phyloP scores from a whole-genome alignment of 1,140 invertebrate genomes.

The Parasteatoda tepidariorum region DNA sequence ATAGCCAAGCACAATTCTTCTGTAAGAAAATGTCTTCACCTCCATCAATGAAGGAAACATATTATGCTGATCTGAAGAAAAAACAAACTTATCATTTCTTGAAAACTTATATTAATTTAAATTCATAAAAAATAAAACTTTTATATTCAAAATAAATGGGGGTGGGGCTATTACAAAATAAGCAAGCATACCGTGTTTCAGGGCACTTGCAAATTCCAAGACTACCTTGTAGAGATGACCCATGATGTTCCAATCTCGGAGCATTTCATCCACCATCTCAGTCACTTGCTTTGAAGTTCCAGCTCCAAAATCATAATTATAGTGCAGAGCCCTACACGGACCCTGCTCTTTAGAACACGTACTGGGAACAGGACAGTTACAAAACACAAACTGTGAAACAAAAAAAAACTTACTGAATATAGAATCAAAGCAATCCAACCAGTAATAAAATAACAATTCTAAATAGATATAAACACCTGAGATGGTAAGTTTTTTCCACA shows the following conservation, averaged over 20 bases:
- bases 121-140: not conserved
- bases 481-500: not conserved
- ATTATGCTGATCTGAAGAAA: constrained; percentile 51
- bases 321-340: constrained; percentile 84
- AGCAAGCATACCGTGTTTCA: constrained; percentile 72
- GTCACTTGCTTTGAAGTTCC: constrained; percentile 72
- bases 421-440: not conserved
- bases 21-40: constrained; percentile 87
- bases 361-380: constrained; percentile 83
- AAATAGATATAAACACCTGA: not conserved
- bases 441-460: not conserved
- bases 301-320: constrained; percentile 84
- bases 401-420: constrained; percentile 11
- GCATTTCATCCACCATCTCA: constrained; percentile 83
- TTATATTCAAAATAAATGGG: not conserved
- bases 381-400: constrained; percentile 79
- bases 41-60: constrained; percentile 66
- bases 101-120: not conserved
- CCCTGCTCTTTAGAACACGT: constrained; percentile 77
- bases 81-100: not conserved
- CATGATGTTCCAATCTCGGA: constrained; percentile 92
- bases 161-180: too few relatives aligned
- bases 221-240: constrained; percentile 88
- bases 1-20: constrained; percentile 82
- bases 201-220: constrained; percentile 77